phyloP scores from a whole-genome alignment of 2,113 vertebrate genomes.

The Thomomys bottae region DNA sequence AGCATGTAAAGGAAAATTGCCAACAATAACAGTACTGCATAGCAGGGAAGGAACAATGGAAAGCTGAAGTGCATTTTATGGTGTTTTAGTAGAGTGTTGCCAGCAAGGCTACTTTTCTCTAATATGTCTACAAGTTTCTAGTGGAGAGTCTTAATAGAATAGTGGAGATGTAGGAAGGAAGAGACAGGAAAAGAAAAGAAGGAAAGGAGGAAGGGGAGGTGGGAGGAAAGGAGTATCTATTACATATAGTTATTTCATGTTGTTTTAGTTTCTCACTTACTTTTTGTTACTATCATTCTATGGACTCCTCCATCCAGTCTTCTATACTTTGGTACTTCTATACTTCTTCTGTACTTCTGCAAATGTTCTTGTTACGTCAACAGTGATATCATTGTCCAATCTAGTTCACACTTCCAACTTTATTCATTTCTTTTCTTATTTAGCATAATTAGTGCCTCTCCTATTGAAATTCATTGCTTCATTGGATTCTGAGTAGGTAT shows the following conservation, averaged over 20 bases:
- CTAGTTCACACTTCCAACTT: neutral
- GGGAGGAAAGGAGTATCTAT: neutral
- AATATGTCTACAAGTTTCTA: neutral
- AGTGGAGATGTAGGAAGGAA: neutral
- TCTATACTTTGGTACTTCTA: too few species aligned
- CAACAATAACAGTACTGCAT: neutral
- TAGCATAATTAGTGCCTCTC: neutral
- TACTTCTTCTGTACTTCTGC: constrained; percentile 7
- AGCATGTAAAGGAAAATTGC: neutral
- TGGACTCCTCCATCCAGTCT: neutral
- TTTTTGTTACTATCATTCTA: neutral
- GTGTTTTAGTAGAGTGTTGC: neutral
- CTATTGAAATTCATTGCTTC: neutral
- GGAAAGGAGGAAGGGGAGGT: too few species aligned
- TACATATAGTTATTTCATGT: neutral
- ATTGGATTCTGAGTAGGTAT: neutral
- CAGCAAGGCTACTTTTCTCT: neutral
- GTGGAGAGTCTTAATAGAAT: neutral
- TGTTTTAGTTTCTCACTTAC: constrained; percentile 6
- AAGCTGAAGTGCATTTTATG: neutral
- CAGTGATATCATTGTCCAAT: neutral
- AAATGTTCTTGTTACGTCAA: constrained; percentile 17
- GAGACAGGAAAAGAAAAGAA: too few species aligned
- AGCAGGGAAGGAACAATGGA: neutral
- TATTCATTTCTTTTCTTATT: constrained; percentile 30